Evolutionary conservation across 2,888 invertebrate species (phyloP).

Genomic region (Eutolmus rufibarbis): DNA sequence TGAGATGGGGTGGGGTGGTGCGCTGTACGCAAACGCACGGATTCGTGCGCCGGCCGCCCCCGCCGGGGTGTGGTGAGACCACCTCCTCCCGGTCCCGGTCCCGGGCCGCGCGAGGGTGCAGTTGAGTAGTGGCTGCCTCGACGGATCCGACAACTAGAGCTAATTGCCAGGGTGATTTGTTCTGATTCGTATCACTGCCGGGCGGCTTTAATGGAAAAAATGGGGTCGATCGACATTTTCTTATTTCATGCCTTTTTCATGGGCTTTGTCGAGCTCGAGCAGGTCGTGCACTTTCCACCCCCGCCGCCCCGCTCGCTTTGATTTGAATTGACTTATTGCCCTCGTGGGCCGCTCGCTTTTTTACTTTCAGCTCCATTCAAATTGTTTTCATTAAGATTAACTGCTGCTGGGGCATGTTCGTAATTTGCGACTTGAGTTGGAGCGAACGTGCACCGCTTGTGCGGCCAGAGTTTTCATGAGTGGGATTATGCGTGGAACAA

Average conservation of each 20-base stretch:
- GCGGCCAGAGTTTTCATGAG: not conserved
- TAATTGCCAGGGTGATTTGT: slow-evolving; percentile 48
- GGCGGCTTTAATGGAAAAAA: slow-evolving; percentile 39
- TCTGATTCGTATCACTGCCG: slow-evolving; percentile 43
- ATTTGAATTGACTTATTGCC: not conserved
- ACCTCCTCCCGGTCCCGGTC: not conserved
- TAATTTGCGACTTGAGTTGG: not conserved
- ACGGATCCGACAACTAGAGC: slow-evolving; percentile 34
- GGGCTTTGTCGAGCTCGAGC: not conserved
- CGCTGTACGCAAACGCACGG: slow-evolving; percentile 18
- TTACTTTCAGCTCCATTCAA: not conserved
- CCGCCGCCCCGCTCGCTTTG: not conserved
- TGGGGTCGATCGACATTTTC: slow-evolving; percentile 45
- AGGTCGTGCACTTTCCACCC: not conserved
- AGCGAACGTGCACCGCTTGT: not conserved
- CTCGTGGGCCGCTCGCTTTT: not conserved
- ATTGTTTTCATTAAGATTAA: not conserved
- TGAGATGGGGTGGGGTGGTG: not conserved
- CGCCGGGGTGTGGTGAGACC: not conserved
- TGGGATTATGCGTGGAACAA: not conserved
- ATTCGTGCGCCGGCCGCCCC: not conserved
- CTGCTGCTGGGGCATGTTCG: not conserved
- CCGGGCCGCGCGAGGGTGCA: not conserved
- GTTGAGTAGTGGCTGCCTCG: slow-evolving; percentile 15
- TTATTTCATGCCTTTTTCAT: slow-evolving; percentile 35